These are phyloP conservation scores for Molossus molossus DNA, from an alignment of 2,797 vertebrate species.

Conservation along the genomic window DNA sequence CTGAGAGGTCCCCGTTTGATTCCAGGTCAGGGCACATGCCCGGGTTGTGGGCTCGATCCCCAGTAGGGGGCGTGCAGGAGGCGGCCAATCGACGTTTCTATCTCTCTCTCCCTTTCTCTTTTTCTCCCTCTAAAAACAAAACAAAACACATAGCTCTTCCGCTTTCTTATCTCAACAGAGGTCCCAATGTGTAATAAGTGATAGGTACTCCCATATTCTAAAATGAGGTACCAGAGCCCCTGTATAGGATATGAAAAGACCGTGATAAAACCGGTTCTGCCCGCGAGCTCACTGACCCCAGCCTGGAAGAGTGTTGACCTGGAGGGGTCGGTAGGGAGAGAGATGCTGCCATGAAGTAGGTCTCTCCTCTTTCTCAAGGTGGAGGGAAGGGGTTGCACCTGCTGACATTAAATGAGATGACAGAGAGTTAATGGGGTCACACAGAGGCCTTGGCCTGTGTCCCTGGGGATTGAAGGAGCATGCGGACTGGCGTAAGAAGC, in stretches of 20 bases:
- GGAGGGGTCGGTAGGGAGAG: not conserved
- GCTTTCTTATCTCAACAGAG: conserved; percentile 22
- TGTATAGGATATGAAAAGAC: not conserved
- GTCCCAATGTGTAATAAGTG: not conserved
- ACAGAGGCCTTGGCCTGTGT: not conserved
- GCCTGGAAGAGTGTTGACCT: not conserved
- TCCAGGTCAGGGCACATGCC: too few relatives aligned
- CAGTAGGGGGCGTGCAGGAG: too few relatives aligned
- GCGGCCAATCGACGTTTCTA: too few relatives aligned
- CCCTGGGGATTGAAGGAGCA: not conserved
- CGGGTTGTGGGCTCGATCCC: too few relatives aligned
- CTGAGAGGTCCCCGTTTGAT: too few relatives aligned
- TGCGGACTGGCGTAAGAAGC: not conserved
- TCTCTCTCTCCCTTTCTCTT: too few relatives aligned
- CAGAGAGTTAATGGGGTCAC: not conserved
- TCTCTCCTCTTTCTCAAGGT: not conserved
- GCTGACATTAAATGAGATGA: not conserved
- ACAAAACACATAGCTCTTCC: not conserved
- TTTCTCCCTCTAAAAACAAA: too few relatives aligned
- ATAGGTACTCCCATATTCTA: not conserved
- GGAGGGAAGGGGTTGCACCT: not conserved
- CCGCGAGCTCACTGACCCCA: not conserved
- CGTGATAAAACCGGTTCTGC: not conserved
- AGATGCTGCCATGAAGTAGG: not conserved
- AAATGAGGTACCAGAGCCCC: not conserved